Conservation (phyloP, 2,888 invertebrate genomes). For the Mythimna lalbum region DNA sequence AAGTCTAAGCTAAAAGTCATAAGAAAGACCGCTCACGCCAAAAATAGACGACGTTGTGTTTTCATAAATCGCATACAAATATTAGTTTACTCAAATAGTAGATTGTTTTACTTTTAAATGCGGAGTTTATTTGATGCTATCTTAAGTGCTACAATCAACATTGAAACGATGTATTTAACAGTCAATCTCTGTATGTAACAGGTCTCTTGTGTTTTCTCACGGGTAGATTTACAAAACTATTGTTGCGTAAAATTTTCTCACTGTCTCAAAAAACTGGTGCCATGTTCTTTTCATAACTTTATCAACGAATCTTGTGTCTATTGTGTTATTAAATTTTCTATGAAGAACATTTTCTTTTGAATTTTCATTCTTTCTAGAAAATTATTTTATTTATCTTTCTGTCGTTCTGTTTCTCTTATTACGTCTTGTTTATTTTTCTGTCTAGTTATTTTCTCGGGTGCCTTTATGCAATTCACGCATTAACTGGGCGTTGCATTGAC, state of each 20-base stretch:
- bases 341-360: background rate
- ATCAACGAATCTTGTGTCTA: background rate
- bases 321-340: background rate
- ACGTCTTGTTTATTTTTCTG: conserved; percentile 32
- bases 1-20: background rate
- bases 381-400: background rate
- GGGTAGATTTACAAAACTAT: conserved; percentile 38
- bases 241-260: conserved; percentile 30
- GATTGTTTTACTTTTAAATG: conserved; percentile 5
- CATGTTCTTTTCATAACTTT: conserved; percentile 19
- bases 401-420: conserved; percentile 8
- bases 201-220: conserved; percentile 33
- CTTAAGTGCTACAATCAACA: conserved; percentile 47
- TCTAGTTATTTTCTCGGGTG: conserved; percentile 17
- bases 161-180: conserved; percentile 38
- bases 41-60: conserved; percentile 19
- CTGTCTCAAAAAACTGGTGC: background rate
- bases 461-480: conserved; percentile 55
- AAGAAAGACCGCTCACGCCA: background rate
- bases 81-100: background rate
- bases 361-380: background rate
- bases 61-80: background rate
- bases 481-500: conserved; percentile 59
- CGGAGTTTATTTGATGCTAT: conserved; percentile 41
- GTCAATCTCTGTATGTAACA: conserved; percentile 28